Percentiles rank a stretch among this genome's conserved stretches.
phyloP scores from a whole-genome alignment of 2,113 vertebrate genomes.

The Copsychus sechellarum region DNA sequence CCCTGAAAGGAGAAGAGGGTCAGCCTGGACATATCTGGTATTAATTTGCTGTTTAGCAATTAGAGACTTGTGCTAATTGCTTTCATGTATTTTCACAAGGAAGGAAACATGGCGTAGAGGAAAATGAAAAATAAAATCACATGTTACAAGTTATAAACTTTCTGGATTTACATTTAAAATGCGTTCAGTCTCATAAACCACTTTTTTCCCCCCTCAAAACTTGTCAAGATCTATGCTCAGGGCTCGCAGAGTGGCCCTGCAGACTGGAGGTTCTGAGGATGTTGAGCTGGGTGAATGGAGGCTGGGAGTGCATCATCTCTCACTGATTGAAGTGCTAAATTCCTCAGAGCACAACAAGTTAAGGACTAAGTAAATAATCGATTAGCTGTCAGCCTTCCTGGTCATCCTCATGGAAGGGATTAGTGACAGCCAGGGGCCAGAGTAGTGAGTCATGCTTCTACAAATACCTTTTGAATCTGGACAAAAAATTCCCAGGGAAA shows the following conservation, averaged over 20 bases:
- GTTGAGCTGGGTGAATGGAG: neutral
- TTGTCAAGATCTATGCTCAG: neutral
- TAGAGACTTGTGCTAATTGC: neutral
- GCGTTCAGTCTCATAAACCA: neutral
- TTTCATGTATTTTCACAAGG: neutral
- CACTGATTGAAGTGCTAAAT: slow-evolving; percentile 26
- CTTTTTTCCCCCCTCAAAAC: neutral
- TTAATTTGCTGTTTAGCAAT: neutral
- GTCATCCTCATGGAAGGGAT: neutral
- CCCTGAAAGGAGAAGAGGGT: neutral
- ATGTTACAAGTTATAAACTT: neutral
- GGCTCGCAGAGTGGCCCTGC: neutral
- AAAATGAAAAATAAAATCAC: neutral
- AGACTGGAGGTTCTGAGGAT: neutral
- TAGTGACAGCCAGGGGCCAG: neutral
- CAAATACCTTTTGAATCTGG: neutral
- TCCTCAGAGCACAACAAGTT: slow-evolving; percentile 35
- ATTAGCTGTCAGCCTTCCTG: slow-evolving; percentile 53
- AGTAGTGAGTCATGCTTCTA: neutral
- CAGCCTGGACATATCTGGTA: neutral
- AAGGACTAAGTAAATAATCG: slow-evolving; percentile 48
- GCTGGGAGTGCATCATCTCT: neutral
- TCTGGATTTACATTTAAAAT: neutral
- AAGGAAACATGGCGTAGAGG: neutral
- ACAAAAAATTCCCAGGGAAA: neutral